These are phyloP conservation scores for Drosophila aldrichi DNA, from an alignment of 2,888 invertebrate genomes.

Conservation along the genomic window DNA sequence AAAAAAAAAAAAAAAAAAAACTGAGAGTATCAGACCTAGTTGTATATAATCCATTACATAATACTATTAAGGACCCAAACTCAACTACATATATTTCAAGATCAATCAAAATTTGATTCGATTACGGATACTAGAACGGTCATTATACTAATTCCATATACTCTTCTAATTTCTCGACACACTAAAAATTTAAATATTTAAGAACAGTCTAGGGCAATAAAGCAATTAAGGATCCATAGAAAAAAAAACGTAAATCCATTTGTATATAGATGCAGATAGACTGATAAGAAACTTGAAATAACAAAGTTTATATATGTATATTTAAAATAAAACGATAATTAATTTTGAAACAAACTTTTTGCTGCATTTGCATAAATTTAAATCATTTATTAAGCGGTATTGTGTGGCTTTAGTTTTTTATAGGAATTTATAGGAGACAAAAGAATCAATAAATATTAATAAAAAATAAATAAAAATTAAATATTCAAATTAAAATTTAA, in stretches of 20 bases:
- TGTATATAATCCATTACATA: too few species aligned
- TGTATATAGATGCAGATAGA: not conserved
- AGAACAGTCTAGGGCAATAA: not conserved
- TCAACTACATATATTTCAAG: too few species aligned
- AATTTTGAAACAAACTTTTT: not conserved
- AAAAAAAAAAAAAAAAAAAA: too few species aligned
- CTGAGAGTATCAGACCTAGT: too few species aligned
- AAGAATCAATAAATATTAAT: not conserved
- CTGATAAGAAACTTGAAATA: slow-evolving; percentile 1
- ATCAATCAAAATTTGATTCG: too few species aligned
- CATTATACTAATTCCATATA: not conserved
- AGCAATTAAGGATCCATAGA: not conserved
- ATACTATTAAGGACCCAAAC: too few species aligned
- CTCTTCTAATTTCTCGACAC: not conserved
- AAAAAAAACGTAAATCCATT: not conserved
- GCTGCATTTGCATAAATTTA: not conserved
- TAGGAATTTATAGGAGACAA: not conserved
- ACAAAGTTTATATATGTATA: not conserved
- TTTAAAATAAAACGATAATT: not conserved
- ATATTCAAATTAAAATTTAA: not conserved
- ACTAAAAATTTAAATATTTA: not conserved
- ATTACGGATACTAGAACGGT: not conserved
- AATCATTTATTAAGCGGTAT: not conserved
- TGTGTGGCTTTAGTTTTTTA: not conserved
- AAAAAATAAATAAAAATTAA: not conserved